These are phyloP conservation scores for Vollenhovia emeryi DNA, from an alignment of 1,140 invertebrate species.

Conservation along the genomic window DNA sequence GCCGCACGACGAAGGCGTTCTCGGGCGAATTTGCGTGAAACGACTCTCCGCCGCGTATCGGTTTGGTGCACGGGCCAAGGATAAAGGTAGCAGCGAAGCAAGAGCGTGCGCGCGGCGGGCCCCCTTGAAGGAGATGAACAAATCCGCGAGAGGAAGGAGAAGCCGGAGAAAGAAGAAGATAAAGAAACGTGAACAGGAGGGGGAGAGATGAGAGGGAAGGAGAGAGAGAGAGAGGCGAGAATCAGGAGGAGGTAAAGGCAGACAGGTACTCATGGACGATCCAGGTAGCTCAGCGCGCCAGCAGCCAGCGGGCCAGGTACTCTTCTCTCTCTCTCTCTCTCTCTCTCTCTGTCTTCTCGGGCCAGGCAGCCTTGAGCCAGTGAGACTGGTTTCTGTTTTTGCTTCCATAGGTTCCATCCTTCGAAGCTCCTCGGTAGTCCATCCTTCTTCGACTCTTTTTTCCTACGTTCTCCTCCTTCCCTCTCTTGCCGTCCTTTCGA, in stretches of 20 bases:
- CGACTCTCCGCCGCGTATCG: conserved; percentile 72
- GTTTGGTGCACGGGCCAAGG: conserved; percentile 65
- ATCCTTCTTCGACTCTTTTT: conserved; percentile 80
- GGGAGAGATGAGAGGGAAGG: not conserved
- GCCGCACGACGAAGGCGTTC: conserved; percentile 67
- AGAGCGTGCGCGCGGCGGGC: conserved; percentile 20
- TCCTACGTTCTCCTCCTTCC: conserved; percentile 43
- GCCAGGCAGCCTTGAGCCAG: conserved; percentile 84
- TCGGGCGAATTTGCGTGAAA: conserved; percentile 83
- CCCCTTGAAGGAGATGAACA: conserved; percentile 26
- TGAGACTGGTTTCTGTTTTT: conserved; percentile 86
- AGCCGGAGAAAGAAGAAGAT: conserved; percentile 18
- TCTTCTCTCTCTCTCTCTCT: too few species aligned
- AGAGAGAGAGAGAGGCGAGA: conserved; percentile 12
- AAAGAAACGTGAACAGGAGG: conserved; percentile 1
- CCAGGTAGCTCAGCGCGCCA: conserved; percentile 67
- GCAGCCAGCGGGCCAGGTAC: conserved; percentile 56
- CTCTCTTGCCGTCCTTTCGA: conserved; percentile 51
- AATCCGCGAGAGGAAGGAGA: conserved; percentile 42
- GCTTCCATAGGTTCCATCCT: conserved; percentile 84
- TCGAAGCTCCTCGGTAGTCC: conserved; percentile 81
- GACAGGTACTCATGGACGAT: conserved; percentile 73
- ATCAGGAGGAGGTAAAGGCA: conserved; percentile 68
- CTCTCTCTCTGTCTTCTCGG: conserved; percentile 32
- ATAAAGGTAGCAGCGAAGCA: conserved; percentile 73